phyloP scores from a whole-genome alignment of 2,113 vertebrate species.

The Ochotona princeps region DNA sequence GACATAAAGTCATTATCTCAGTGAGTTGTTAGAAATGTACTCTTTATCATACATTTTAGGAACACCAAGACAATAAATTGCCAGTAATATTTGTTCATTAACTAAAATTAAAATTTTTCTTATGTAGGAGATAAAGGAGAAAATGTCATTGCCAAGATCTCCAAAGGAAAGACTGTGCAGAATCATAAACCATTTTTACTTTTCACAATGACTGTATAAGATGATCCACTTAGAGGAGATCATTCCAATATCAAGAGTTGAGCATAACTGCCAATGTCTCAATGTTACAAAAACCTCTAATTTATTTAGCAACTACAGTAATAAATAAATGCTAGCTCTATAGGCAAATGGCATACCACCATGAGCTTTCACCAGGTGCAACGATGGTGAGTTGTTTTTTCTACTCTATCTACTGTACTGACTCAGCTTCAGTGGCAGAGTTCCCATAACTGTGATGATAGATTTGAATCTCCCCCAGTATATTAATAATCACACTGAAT shows the following conservation, averaged over 20 bases:
- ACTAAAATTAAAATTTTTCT: conserved; percentile 35
- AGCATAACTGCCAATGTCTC: neutral
- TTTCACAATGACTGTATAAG: neutral
- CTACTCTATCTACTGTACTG: neutral
- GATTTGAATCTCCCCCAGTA: neutral
- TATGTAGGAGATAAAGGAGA: neutral
- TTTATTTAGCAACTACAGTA: neutral
- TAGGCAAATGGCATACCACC: too few relatives aligned
- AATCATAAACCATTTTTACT: neutral
- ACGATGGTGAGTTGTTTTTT: too few relatives aligned
- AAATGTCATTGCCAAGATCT: neutral
- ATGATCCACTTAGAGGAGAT: neutral
- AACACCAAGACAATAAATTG: conserved; percentile 2
- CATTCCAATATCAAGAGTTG: neutral
- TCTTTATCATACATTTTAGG: conserved; percentile 10
- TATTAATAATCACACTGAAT: neutral
- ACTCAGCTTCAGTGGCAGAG: neutral
- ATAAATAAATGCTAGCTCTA: neutral
- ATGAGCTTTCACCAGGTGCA: too few relatives aligned
- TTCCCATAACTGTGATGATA: neutral
- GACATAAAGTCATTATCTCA: conserved; percentile 19
- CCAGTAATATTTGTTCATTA: conserved; percentile 13
- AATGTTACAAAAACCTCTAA: neutral
- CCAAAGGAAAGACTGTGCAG: conserved; percentile 9
- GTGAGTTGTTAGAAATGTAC: neutral